Percentiles rank a stretch among this genome's conserved stretches.
Conservation (phyloP, 30 jellyfish, hydroid and myxozoan genomes). For the Catostylus mosaicus region DNA sequence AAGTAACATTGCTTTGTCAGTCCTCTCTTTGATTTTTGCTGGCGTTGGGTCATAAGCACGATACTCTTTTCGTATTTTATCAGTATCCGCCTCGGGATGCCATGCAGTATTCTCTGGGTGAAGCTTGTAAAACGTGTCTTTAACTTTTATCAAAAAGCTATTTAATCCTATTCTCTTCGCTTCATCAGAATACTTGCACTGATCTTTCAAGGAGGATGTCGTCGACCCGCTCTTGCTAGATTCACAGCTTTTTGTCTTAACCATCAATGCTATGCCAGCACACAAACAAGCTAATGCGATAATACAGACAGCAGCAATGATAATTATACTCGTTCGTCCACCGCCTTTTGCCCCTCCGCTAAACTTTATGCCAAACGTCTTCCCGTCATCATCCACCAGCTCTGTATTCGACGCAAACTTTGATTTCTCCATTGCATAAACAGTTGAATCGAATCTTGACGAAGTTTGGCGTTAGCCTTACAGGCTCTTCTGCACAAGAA, state of each 20-base stretch:
- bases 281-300: conserved; percentile 67
- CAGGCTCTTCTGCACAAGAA: no score
- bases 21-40: conserved; percentile 75
- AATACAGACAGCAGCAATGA: conserved; percentile 34
- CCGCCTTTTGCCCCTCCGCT: not conserved
- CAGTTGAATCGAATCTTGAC: no score
- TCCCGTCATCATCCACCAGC: conserved; percentile 54
- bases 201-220: conserved; percentile 23
- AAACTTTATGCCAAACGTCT: conserved; percentile 31
- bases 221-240: conserved; percentile 15
- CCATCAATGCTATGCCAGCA: conserved; percentile 82
- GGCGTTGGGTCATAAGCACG: conserved; percentile 88
- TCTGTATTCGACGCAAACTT: conserved; percentile 45
- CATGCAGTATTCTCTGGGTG: conserved; percentile 91
- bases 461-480: no score
- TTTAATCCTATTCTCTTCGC: conserved; percentile 84
- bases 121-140: conserved; percentile 39
- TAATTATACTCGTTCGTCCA: conserved; percentile 40
- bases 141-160: conserved; percentile 72
- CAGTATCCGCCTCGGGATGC: conserved; percentile 72
- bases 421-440: not conserved
- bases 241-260: conserved; percentile 49
- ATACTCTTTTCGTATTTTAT: conserved; percentile 59
- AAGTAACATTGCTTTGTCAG: conserved; percentile 73
- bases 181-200: conserved; percentile 74